Evolutionary conservation across 2,888 invertebrate genomes (phyloP).

Genomic region (Ophion obscuratus): DNA sequence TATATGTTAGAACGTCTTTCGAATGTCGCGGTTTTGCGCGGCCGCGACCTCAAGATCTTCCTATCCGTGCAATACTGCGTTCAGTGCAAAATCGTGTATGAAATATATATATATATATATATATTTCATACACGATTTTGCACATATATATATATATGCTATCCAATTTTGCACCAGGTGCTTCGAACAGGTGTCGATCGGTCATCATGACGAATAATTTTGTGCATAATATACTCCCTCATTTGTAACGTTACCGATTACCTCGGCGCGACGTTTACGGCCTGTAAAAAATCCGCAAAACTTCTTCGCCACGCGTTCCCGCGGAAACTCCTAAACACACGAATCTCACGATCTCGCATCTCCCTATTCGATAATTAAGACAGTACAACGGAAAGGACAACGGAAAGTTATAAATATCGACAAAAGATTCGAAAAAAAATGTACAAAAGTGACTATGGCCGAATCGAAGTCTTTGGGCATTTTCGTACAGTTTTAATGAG

Average conservation of each 20-base stretch:
- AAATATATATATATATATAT: neutral
- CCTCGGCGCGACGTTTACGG: neutral
- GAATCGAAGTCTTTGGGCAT: too few species aligned
- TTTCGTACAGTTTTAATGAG: too few species aligned
- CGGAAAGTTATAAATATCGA: neutral
- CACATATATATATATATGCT: neutral
- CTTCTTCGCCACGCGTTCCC: neutral
- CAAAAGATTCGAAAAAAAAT: too few species aligned
- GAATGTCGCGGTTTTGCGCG: constrained; percentile 23
- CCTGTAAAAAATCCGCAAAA: neutral
- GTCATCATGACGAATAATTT: constrained; percentile 31
- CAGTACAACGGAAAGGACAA: neutral
- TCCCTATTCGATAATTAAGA: neutral
- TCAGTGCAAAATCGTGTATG: constrained; percentile 23
- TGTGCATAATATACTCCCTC: neutral
- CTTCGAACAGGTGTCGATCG: constrained; percentile 57
- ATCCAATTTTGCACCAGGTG: constrained; percentile 46
- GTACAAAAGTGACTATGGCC: too few species aligned
- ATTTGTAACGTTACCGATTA: constrained; percentile 8
- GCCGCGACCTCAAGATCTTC: constrained; percentile 38
- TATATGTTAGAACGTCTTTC: neutral
- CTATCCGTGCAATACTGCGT: neutral
- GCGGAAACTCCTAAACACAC: neutral
- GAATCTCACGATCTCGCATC: neutral
- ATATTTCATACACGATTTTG: neutral